Conservation (phyloP, 2,113 vertebrate species). For the Gallinago jamesoni region DNA sequence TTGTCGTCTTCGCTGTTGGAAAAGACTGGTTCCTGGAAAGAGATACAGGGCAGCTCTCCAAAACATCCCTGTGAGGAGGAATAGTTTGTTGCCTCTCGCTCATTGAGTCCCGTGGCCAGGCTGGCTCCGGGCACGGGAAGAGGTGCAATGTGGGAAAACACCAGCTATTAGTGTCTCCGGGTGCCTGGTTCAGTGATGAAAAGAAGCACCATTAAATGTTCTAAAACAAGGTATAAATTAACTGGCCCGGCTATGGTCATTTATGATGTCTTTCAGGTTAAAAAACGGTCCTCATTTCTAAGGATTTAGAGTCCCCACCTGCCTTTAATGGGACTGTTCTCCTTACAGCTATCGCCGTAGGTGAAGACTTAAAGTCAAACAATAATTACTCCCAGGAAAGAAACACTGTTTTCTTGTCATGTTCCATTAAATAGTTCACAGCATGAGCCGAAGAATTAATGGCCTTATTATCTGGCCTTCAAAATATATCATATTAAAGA, state of each 20-base stretch:
- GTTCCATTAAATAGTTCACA: slow-evolving; percentile 54
- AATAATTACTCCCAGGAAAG: slow-evolving; percentile 48
- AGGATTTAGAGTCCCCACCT: slow-evolving; percentile 29
- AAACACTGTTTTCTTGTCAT: slow-evolving; percentile 59
- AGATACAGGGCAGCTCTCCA: not conserved
- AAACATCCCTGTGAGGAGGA: not conserved
- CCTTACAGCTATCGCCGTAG: not conserved
- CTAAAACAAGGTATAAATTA: not conserved
- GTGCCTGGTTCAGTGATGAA: not conserved
- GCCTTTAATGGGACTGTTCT: slow-evolving; percentile 30
- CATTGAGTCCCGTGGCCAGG: accelerated
- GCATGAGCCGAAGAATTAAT: slow-evolving; percentile 33
- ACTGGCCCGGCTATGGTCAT: not conserved
- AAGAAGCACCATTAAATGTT: not conserved
- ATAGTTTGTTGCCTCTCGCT: not conserved
- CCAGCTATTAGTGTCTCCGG: not conserved
- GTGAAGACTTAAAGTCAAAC: slow-evolving; percentile 49
- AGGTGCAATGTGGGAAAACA: not conserved
- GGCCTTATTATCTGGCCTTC: slow-evolving; percentile 47
- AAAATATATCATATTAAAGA: slow-evolving; percentile 19
- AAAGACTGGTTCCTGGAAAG: not conserved
- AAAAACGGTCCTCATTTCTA: not conserved
- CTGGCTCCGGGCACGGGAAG: not conserved
- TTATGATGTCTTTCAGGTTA: not conserved
- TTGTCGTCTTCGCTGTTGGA: not conserved